Percentiles rank a stretch among this genome's conserved stretches.
These are phyloP conservation scores for Sarcophaga bullata DNA, from an alignment of 1,140 invertebrate species.

Conservation along the genomic window DNA sequence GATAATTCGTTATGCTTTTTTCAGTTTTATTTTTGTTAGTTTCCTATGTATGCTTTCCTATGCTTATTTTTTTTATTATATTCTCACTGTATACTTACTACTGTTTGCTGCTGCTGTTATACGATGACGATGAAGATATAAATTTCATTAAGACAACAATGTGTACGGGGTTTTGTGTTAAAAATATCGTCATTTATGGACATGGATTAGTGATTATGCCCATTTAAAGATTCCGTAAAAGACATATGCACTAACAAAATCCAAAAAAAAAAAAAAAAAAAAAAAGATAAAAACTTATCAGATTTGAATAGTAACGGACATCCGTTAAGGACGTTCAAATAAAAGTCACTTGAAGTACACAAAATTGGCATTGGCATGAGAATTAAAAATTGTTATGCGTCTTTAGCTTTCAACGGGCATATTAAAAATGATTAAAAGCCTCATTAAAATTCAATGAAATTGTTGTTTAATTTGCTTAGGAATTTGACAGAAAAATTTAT, in stretches of 20 bases:
- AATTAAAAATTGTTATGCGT: no score
- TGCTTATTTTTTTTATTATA: background rate
- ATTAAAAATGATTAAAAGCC: no score
- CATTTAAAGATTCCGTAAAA: background rate
- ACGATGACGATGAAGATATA: slow-evolving; percentile 17
- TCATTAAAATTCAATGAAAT: no score
- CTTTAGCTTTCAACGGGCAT: no score
- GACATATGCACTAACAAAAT: slow-evolving; percentile 32
- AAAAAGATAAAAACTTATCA: no score
- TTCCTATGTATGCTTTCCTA: background rate
- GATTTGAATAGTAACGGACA: background rate
- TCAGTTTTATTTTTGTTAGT: no score
- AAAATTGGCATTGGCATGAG: no score
- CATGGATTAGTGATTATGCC: background rate
- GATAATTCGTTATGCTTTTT: background rate
- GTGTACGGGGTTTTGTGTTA: slow-evolving; percentile 1
- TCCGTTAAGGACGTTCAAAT: background rate
- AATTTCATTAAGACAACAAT: slow-evolving; percentile 33
- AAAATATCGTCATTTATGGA: background rate
- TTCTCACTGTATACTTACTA: background rate
- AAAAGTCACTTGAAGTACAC: no score
- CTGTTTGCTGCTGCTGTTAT: no score
- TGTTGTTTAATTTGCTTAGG: no score
- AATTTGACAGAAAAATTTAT: no score
- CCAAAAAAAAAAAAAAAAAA: no score